phyloP scores from a whole-genome alignment of 1,140 invertebrate genomes.

The Drosophila pseudoobscura region DNA sequence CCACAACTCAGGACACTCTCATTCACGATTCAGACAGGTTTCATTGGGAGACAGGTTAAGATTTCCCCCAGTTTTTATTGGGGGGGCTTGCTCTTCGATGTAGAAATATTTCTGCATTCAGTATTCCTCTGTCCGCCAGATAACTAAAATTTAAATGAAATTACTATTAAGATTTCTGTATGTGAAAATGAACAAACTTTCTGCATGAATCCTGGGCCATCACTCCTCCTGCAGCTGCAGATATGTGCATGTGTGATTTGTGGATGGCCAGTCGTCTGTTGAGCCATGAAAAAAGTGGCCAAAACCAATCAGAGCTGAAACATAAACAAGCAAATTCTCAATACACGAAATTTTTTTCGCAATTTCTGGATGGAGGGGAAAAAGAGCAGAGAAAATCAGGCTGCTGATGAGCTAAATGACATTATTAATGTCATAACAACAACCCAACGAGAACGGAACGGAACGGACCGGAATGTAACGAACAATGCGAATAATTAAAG shows the following conservation, averaged over 20 bases:
- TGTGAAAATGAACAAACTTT: too few species aligned
- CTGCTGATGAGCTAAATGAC: slow-evolving; percentile 54
- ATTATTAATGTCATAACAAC: slow-evolving; percentile 34
- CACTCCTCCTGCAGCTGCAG: too few species aligned
- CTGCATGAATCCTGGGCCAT: too few species aligned
- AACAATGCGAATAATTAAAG: slow-evolving; percentile 58
- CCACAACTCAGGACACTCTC: too few species aligned
- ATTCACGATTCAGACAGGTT: too few species aligned
- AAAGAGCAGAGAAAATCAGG: slow-evolving; percentile 44
- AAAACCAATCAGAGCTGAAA: slow-evolving; percentile 11
- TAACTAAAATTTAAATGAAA: too few species aligned
- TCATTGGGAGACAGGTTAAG: too few species aligned
- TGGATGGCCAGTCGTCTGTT: slow-evolving; percentile 62
- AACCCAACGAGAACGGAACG: background rate
- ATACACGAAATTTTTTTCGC: slow-evolving; percentile 20
- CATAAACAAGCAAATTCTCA: slow-evolving; percentile 28
- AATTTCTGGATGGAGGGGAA: background rate
- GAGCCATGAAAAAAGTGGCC: slow-evolving; percentile 24
- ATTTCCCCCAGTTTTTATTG: too few species aligned
- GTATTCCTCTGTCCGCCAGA: too few species aligned
- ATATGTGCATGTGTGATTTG: slow-evolving; percentile 14
- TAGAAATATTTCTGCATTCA: too few species aligned
- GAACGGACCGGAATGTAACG: background rate
- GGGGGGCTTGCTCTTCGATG: too few species aligned
- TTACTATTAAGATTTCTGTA: too few species aligned